phyloP scores from a whole-genome alignment of 2,113 vertebrate species.

The Sakesphorus luctuosus region DNA sequence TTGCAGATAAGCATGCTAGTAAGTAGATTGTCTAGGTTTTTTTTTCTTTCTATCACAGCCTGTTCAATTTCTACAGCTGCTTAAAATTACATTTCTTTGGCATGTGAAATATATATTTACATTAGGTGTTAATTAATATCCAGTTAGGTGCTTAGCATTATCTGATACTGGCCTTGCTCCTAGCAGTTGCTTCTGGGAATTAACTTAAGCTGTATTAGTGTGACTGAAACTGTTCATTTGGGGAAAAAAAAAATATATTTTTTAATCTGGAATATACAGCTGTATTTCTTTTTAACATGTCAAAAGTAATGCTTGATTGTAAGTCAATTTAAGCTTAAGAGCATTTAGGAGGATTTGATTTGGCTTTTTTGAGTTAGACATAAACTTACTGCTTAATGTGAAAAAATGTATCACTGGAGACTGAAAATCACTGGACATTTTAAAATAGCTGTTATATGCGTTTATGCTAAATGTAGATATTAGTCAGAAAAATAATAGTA shows the following conservation, averaged over 20 bases:
- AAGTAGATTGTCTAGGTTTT: constrained; percentile 67
- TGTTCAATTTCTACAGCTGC: background rate
- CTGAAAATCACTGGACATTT: background rate
- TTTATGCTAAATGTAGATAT: background rate
- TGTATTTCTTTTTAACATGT: background rate
- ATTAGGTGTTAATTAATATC: background rate
- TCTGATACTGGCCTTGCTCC: background rate
- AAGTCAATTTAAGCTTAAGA: background rate
- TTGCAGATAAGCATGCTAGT: constrained; percentile 98
- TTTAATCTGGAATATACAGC: background rate
- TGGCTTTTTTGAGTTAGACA: background rate
- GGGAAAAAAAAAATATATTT: background rate
- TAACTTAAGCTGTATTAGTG: background rate
- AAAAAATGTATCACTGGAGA: background rate
- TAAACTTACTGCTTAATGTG: background rate
- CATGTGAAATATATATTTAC: background rate
- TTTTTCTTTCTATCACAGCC: background rate
- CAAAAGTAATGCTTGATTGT: background rate
- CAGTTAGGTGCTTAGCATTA: background rate
- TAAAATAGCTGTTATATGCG: background rate
- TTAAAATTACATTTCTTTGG: background rate
- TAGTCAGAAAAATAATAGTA: background rate
- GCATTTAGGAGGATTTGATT: background rate
- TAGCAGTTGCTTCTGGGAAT: background rate
- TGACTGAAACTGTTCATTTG: background rate